Evolutionary conservation across 2,113 vertebrate genomes (phyloP).

Genomic region (Boleophthalmus pectinirostris): DNA sequence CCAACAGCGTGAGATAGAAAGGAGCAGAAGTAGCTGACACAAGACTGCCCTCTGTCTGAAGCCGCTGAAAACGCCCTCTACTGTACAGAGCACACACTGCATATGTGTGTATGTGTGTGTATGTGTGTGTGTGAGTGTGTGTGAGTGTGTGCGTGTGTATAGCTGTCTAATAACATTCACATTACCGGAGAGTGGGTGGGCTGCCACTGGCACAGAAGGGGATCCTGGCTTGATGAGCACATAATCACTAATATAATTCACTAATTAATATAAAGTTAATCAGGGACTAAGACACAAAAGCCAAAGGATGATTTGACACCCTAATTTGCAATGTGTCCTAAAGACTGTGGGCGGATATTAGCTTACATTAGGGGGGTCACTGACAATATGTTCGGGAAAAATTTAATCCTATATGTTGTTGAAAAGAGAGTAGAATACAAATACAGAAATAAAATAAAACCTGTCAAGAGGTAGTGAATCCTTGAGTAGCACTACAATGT

Average conservation of each 20-base stretch:
- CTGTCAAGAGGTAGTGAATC: no score
- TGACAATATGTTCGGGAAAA: neutral
- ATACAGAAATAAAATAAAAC: no score
- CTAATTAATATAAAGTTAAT: conserved; percentile 68
- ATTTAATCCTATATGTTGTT: neutral
- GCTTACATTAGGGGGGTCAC: neutral
- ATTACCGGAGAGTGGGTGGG: conserved; percentile 49
- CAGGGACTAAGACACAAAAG: conserved; percentile 53
- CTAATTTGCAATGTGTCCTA: conserved; percentile 39
- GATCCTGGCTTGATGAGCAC: conserved; percentile 50
- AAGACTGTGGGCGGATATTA: conserved; percentile 2
- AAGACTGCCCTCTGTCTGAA: conserved; percentile 82
- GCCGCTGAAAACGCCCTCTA: conserved; percentile 55
- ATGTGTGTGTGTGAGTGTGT: conserved; percentile 13
- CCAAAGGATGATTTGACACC: conserved; percentile 42
- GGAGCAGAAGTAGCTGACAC: conserved; percentile 68
- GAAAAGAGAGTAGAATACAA: conserved; percentile 1
- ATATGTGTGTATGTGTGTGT: conserved; percentile 16
- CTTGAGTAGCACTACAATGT: no score
- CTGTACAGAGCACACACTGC: conserved; percentile 30
- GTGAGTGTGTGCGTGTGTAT: no score
- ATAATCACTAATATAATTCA: conserved; percentile 65
- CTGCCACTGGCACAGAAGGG: conserved; percentile 47
- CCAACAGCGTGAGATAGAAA: conserved; percentile 18
- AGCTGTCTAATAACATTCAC: conserved; percentile 43